These are phyloP conservation scores for Macrocentrus cingulum DNA, from an alignment of 1,140 invertebrate species.

Conservation along the genomic window DNA sequence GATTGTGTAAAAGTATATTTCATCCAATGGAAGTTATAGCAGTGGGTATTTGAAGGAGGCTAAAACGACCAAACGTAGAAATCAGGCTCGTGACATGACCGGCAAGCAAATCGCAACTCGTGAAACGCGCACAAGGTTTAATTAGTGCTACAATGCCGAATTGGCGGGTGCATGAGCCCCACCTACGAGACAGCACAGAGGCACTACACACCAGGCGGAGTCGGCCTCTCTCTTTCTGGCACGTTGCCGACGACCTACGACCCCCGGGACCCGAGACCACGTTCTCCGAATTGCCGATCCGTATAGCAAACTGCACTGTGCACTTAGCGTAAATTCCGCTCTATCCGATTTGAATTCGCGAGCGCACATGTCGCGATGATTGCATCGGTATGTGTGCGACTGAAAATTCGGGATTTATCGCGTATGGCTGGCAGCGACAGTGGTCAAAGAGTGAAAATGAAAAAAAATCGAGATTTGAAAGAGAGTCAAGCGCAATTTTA, in stretches of 20 bases:
- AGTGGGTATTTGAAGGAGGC: too few species aligned
- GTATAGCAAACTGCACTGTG: slow-evolving; percentile 40
- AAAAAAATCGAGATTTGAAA: slow-evolving; percentile 12
- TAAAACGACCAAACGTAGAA: too few species aligned
- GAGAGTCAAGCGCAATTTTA: background rate
- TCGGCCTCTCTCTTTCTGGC: slow-evolving; percentile 47
- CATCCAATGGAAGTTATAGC: too few species aligned
- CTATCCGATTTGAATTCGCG: slow-evolving; percentile 22
- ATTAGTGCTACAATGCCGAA: slow-evolving; percentile 53
- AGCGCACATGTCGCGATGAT: background rate
- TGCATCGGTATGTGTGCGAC: background rate
- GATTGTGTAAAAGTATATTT: too few species aligned
- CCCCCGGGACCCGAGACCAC: slow-evolving; percentile 45
- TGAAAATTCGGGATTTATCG: slow-evolving; percentile 13
- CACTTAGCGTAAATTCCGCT: slow-evolving; percentile 49
- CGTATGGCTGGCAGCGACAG: background rate
- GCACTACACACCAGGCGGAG: background rate
- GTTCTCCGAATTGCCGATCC: slow-evolving; percentile 49
- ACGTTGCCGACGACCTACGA: slow-evolving; percentile 50
- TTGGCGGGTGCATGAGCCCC: slow-evolving; percentile 22
- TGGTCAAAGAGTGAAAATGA: background rate
- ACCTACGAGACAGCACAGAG: background rate
- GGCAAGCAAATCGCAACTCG: slow-evolving; percentile 40
- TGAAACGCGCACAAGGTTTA: slow-evolving; percentile 50
- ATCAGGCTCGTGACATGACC: slow-evolving; percentile 47